Conservation (phyloP, 2,888 invertebrate species). For the Microctonus brassicae region DNA sequence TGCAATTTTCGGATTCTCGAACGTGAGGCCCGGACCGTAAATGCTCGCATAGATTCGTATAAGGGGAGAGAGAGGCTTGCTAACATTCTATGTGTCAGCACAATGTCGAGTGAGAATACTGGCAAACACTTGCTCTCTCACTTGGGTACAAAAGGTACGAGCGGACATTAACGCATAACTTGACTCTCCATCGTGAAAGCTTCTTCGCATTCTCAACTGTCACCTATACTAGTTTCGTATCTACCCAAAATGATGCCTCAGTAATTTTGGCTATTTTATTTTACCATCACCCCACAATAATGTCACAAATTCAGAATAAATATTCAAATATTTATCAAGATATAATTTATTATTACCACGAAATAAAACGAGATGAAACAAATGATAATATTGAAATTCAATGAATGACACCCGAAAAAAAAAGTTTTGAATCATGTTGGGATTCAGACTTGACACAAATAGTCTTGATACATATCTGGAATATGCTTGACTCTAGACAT, state of each 20-base stretch:
- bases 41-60: slow-evolving; percentile 61
- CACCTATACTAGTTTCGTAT: slow-evolving; percentile 21
- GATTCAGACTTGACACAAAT: no score
- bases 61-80: slow-evolving; percentile 51
- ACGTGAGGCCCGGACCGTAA: slow-evolving; percentile 46
- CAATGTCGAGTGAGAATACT: slow-evolving; percentile 36
- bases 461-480: no score
- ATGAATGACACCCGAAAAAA: slow-evolving; percentile 33
- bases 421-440: no score
- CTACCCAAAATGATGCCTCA: not conserved
- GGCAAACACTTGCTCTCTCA: slow-evolving; percentile 40
- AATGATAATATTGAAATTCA: slow-evolving; percentile 6
- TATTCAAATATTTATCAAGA: no score
- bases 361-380: no score
- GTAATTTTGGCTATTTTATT: slow-evolving; percentile 52
- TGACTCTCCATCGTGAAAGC: slow-evolving; percentile 40
- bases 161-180: slow-evolving; percentile 63
- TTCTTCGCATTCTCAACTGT: slow-evolving; percentile 53
- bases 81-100: slow-evolving; percentile 55
- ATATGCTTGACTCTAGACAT: no score
- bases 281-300: slow-evolving; percentile 37
- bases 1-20: slow-evolving; percentile 65
- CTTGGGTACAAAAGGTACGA: slow-evolving; percentile 57
- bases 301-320: not conserved
- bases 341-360: no score